These are phyloP conservation scores for Azorinus chamasolen DNA, from an alignment of 2,888 invertebrate genomes.

Conservation along the genomic window DNA sequence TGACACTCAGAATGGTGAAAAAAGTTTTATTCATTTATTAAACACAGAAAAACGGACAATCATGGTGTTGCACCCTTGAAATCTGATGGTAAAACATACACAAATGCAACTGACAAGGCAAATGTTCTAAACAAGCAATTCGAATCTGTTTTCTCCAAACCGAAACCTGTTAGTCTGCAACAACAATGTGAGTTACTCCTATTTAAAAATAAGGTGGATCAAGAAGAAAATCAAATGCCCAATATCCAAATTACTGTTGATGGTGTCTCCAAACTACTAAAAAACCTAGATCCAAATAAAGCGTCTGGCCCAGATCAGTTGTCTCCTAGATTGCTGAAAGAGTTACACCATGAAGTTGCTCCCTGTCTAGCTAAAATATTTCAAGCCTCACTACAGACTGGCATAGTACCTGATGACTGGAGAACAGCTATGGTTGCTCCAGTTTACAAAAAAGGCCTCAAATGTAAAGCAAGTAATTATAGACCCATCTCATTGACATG, in stretches of 20 bases:
- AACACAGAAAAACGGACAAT: too few relatives aligned
- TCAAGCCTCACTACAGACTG: conserved; percentile 8
- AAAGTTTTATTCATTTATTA: too few relatives aligned
- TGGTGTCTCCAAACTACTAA: conserved; percentile 18
- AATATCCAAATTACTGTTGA: background rate
- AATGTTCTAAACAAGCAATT: conserved; percentile 21
- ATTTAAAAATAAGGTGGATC: background rate
- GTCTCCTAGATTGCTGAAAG: conserved; percentile 11
- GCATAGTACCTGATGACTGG: conserved; percentile 38
- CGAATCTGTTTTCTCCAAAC: conserved; percentile 22
- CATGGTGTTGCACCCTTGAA: too few relatives aligned
- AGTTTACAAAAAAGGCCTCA: conserved; percentile 36
- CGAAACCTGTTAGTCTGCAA: conserved; percentile 1
- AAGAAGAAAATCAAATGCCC: background rate
- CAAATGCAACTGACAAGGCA: conserved; percentile 9
- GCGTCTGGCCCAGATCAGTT: conserved; percentile 28
- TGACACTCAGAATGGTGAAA: too few relatives aligned
- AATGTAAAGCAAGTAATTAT: conserved; percentile 34
- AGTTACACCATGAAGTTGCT: conserved; percentile 19
- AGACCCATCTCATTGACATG: conserved; percentile 44
- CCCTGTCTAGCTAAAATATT: conserved; percentile 7
- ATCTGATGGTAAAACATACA: too few relatives aligned
- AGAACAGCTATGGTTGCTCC: conserved; percentile 15
- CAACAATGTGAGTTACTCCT: background rate
- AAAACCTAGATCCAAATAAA: conserved; percentile 34